Base-by-base conservation (phyloP, 1,140 invertebrate species). In the Sogatella furcifera region DNA sequence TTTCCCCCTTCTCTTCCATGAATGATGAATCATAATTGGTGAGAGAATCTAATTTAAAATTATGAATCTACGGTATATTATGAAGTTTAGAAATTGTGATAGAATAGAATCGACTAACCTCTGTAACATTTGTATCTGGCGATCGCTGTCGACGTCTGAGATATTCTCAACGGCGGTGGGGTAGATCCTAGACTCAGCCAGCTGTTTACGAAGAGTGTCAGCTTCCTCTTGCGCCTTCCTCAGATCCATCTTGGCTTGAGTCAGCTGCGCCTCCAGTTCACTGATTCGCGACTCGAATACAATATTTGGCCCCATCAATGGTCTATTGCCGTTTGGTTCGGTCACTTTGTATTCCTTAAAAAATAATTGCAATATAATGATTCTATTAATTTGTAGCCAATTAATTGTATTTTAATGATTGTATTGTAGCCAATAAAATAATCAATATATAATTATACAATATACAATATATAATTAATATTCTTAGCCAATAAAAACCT, bases 251-350 rank as follows among this genome's bases (percentile, higher is more conserved):
- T 80, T 85, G 0, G 83, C 72, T 69, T 90, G 88, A 5, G 85
- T 85, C 28, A 90, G 69, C 64, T 90, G 87, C 0, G 88, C 88
- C 70, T 91, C 88, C 53, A 91, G 68, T 66, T 91, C 88, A n/a
- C 85, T 85, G 42, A 90, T 89, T 57, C 86, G 78, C 0, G 88
- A 90, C 71, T 90, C 88, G 67, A 85, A 89, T 1, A 90, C 81
- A 15, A 67, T 65, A 54, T 58, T 65, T 9, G 65, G 62, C 28
- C 59, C 61, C n/a, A 57, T 28, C 14, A 62, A 34, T 21, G 17
- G 87, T 85, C 69, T 89, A 84, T 71, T 86, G 14, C 34, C 11
- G 9, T 38, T 38, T 10, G 46, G 21, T 15, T 49, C 46, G 11
- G 46, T 49, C 4, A 49, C 46, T 49, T 49, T 49, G 15, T 19